A percentile compares a stretch with the other conserved stretches of the same genome.
Conservation (phyloP, 2,888 invertebrate genomes). For the Parelbella ahira region DNA sequence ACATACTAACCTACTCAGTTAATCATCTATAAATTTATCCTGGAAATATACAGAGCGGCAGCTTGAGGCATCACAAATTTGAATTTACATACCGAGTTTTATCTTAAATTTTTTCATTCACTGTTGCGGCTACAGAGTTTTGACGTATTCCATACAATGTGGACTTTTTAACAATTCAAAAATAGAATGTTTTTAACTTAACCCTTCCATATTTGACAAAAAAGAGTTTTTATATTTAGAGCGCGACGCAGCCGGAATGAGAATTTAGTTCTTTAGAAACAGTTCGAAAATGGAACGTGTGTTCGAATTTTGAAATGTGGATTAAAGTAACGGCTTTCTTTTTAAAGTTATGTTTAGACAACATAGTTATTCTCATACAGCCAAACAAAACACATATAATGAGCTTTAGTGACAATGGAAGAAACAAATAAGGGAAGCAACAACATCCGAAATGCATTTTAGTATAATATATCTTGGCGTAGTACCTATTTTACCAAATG, state of each 20-base stretch:
- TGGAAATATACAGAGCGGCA: too few relatives aligned
- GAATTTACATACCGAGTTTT: too few relatives aligned
- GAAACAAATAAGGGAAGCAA: too few relatives aligned
- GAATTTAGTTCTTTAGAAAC: conserved; percentile 73
- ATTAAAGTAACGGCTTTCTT: conserved; percentile 51
- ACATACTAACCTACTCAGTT: too few relatives aligned
- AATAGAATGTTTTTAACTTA: conserved; percentile 80
- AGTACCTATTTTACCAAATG: too few relatives aligned
- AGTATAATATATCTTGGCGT: too few relatives aligned
- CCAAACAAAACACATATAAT: conserved; percentile 17
- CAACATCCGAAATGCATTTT: too few relatives aligned
- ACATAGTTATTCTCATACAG: conserved; percentile 20
- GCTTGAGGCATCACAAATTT: too few relatives aligned
- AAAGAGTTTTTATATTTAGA: conserved; percentile 77
- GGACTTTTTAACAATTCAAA: conserved; percentile 78
- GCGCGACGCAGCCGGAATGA: conserved; percentile 69
- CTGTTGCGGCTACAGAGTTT: conserved; percentile 66
- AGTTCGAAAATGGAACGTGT: conserved; percentile 61
- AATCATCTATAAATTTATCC: too few relatives aligned
- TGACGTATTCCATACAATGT: conserved; percentile 80
- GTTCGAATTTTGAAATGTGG: conserved; percentile 53
- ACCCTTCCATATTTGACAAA: conserved; percentile 81
- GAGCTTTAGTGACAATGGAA: conserved; percentile 14
- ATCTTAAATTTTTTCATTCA: conserved; percentile 39
- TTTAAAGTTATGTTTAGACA: conserved; percentile 25